phyloP scores from a whole-genome alignment of 2,113 vertebrate genomes.

The Physeter macrocephalus region DNA sequence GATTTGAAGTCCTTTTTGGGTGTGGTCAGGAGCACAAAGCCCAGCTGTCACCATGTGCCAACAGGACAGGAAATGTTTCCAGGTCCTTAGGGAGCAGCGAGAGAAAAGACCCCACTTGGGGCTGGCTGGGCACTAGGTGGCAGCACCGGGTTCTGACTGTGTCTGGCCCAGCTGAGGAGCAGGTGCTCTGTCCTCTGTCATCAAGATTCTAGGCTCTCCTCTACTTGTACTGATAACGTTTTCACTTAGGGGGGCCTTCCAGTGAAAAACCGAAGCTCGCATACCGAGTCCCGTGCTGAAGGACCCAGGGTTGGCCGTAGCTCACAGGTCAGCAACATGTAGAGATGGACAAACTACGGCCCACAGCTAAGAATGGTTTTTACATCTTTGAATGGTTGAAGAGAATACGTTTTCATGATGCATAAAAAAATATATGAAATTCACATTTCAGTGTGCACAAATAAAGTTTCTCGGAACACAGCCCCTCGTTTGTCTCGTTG shows the following conservation, averaged over 20 bases:
- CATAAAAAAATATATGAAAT: background rate
- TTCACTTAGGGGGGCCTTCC: background rate
- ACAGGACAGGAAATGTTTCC: rapidly evolving
- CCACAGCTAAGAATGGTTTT: background rate
- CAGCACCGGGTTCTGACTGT: background rate
- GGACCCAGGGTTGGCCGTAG: background rate
- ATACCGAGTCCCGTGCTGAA: background rate
- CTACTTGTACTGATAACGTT: background rate
- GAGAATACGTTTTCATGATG: background rate
- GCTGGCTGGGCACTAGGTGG: background rate
- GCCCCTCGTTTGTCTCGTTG: rapidly evolving
- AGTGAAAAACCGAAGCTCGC: background rate
- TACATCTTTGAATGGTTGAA: background rate
- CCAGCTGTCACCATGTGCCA: rapidly evolving
- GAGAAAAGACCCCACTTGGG: rapidly evolving
- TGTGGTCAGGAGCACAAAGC: background rate
- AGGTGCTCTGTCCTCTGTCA: rapidly evolving
- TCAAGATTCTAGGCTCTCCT: background rate
- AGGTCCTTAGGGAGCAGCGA: background rate
- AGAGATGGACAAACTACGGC: background rate
- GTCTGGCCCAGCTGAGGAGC: rapidly evolving
- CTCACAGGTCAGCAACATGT: rapidly evolving
- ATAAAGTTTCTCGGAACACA: background rate
- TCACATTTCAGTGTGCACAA: background rate
- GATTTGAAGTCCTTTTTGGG: background rate